These are phyloP conservation scores for Phthorimaea operculella DNA, from an alignment of 1,140 invertebrate genomes.

Conservation along the genomic window DNA sequence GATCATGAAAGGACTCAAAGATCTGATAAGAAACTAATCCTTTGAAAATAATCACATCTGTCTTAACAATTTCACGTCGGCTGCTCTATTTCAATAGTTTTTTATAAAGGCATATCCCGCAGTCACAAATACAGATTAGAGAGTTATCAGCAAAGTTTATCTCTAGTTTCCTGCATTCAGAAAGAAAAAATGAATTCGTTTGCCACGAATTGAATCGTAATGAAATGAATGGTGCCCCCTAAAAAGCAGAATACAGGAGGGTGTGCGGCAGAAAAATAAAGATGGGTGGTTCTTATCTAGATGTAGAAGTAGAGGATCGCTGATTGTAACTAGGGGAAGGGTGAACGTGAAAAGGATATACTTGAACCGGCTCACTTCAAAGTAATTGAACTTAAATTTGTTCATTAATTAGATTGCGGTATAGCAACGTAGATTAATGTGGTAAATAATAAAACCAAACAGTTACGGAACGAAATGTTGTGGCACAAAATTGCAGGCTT, in stretches of 20 bases:
- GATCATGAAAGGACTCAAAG: not conserved
- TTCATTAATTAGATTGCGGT: conserved; percentile 45
- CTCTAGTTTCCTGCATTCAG: conserved; percentile 41
- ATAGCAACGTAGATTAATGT: not conserved
- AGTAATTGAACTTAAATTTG: conserved; percentile 66
- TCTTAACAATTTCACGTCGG: not conserved
- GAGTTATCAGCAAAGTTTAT: conserved; percentile 50
- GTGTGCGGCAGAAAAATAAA: conserved; percentile 47
- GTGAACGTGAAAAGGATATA: conserved; percentile 58
- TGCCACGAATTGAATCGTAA: conserved; percentile 55
- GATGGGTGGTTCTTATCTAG: conserved; percentile 58
- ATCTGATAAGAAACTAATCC: not conserved
- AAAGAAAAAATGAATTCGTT: conserved; percentile 53
- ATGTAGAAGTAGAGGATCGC: conserved; percentile 57
- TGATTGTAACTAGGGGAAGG: conserved; percentile 60
- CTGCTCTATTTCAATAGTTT: conserved; percentile 10
- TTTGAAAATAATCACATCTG: not conserved
- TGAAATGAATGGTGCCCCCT: conserved; percentile 48
- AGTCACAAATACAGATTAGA: conserved; percentile 47
- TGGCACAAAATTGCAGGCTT: too few species aligned
- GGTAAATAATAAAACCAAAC: not conserved
- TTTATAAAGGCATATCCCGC: conserved; percentile 33
- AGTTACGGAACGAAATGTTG: too few species aligned
- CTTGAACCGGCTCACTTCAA: conserved; percentile 52
- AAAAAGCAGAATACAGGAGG: conserved; percentile 42